Evolutionary conservation across 2,888 invertebrate species (phyloP).

Genomic region (Microplitis manilae): DNA sequence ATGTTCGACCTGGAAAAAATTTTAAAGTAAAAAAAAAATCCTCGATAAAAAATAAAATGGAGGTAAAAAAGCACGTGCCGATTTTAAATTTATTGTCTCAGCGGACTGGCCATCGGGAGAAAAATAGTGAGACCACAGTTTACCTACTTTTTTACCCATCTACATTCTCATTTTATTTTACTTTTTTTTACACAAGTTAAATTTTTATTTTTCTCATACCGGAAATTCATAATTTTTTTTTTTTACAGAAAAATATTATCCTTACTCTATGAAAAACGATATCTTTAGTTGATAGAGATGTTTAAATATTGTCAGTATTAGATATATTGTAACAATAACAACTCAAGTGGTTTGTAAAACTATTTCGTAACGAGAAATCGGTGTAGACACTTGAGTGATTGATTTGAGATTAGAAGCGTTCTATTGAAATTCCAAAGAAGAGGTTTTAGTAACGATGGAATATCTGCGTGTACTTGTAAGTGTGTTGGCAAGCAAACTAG

Average conservation of each 20-base stretch:
- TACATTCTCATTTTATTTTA: background rate
- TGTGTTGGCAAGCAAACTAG: background rate
- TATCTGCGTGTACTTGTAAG: background rate
- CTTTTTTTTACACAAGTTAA: background rate
- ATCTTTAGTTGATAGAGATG: no score
- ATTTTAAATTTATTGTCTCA: slow-evolving; percentile 52
- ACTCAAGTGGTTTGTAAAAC: background rate
- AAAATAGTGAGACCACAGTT: slow-evolving; percentile 19
- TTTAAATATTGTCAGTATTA: no score
- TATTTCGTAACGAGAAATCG: slow-evolving; percentile 5
- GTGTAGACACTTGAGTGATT: slow-evolving; percentile 12
- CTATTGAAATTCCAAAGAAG: slow-evolving; percentile 25
- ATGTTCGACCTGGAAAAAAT: slow-evolving; percentile 7
- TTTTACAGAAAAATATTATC: no score
- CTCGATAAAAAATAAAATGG: slow-evolving; percentile 16
- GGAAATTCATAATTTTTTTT: background rate
- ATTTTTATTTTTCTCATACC: background rate
- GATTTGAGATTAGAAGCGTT: slow-evolving; percentile 12
- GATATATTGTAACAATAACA: background rate
- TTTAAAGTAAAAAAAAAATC: slow-evolving; percentile 6
- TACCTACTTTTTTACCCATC: background rate
- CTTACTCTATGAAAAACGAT: no score
- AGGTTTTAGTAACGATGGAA: slow-evolving; percentile 10
- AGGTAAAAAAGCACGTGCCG: slow-evolving; percentile 40
- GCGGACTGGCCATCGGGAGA: slow-evolving; percentile 27